Evolutionary conservation across 2,113 vertebrate genomes (phyloP).

Genomic region (Anthoscopus minutus): DNA sequence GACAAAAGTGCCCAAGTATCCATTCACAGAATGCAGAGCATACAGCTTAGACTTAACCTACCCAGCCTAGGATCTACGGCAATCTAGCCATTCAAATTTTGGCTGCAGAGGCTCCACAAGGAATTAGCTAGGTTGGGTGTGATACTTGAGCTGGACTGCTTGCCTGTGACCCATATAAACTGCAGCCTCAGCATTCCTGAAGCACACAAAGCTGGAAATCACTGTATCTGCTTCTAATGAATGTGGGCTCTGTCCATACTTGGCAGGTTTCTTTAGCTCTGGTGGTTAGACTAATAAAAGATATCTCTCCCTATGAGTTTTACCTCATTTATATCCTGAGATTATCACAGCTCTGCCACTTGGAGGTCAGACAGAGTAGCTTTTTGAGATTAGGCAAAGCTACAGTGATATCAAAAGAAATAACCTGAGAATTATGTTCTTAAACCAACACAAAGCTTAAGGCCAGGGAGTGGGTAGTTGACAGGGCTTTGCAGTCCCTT

Average conservation of each 20-base stretch:
- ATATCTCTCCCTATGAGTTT: neutral
- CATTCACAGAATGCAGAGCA: neutral
- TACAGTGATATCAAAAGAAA: neutral
- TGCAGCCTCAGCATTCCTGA: conserved; percentile 11
- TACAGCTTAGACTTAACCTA: neutral
- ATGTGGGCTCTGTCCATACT: neutral
- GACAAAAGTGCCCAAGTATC: neutral
- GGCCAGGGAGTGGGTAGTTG: neutral
- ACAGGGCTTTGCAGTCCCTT: neutral
- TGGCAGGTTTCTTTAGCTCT: conserved; percentile 26
- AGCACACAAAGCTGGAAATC: conserved; percentile 15
- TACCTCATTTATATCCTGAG: neutral
- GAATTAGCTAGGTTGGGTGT: neutral
- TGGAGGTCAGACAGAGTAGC: neutral
- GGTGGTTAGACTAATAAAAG: neutral
- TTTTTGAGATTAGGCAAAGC: neutral
- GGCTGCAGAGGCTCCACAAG: neutral
- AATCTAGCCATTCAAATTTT: neutral
- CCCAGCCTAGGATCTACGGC: neutral
- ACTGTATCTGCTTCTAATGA: conserved; percentile 15
- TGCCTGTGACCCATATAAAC: neutral
- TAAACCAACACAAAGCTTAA: neutral
- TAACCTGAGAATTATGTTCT: neutral
- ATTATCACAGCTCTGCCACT: neutral
- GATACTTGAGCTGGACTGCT: neutral